These are phyloP conservation scores for Acronicta leporina DNA, from an alignment of 2,888 invertebrate species.

Conservation along the genomic window DNA sequence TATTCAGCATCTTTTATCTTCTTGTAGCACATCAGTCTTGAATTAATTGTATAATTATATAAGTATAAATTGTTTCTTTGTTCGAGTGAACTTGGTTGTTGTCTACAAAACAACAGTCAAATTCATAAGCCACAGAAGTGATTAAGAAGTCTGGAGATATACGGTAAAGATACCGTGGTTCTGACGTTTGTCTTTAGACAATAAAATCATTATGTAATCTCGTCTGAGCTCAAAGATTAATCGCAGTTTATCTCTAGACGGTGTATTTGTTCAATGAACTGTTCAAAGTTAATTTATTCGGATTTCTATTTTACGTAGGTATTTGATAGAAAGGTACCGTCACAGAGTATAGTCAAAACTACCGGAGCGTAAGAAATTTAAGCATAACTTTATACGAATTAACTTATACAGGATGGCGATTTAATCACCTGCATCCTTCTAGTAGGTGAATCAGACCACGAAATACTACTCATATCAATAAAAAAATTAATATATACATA, in stretches of 20 bases:
- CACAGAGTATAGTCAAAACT: too few species aligned
- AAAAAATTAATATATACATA: too few species aligned
- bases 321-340: neutral
- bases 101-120: slow-evolving; percentile 3
- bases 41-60: too few species aligned
- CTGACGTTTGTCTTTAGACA: slow-evolving; percentile 34
- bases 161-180: slow-evolving; percentile 6
- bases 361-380: too few species aligned
- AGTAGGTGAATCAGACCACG: too few species aligned
- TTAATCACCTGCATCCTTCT: too few species aligned
- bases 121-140: slow-evolving; percentile 13
- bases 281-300: neutral
- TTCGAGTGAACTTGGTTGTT: slow-evolving; percentile 3
- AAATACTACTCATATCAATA: too few species aligned
- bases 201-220: slow-evolving; percentile 32
- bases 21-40: neutral
- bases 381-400: neutral
- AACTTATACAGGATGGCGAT: too few species aligned
- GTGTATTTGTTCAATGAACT: slow-evolving; percentile 16
- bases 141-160: slow-evolving; percentile 12
- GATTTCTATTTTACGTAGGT: neutral
- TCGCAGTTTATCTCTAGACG: slow-evolving; percentile 34
- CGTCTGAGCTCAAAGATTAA: slow-evolving; percentile 31
- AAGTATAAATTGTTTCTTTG: neutral
- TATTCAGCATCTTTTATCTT: too few species aligned